A percentile compares a stretch with the other conserved stretches of the same genome.
Evolutionary conservation across 2,888 invertebrate species (phyloP).

Genomic region (Molorchus minor): DNA sequence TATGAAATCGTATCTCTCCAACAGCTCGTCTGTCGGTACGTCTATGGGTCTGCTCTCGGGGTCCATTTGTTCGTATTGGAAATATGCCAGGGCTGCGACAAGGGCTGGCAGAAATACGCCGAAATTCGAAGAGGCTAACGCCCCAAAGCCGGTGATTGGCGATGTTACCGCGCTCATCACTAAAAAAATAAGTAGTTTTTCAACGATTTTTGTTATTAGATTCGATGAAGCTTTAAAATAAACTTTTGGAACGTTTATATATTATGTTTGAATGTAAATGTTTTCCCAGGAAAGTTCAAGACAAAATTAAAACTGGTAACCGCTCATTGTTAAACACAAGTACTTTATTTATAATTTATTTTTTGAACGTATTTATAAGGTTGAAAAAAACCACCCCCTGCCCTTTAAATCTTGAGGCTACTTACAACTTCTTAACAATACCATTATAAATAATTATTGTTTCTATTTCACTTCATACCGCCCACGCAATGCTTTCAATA

Average conservation of each 20-base stretch:
- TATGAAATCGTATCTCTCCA: conserved; percentile 83
- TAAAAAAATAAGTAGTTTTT: conserved; percentile 39
- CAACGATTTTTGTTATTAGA: background rate
- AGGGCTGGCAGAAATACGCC: conserved; percentile 86
- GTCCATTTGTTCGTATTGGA: conserved; percentile 85
- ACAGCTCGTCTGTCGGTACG: conserved; percentile 70
- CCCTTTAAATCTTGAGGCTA: conserved; percentile 3
- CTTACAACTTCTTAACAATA: conserved; percentile 20
- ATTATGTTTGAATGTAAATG: too few species aligned
- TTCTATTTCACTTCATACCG: conserved; percentile 5
- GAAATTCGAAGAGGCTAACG: conserved; percentile 73
- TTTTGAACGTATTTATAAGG: too few species aligned
- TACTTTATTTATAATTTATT: too few species aligned
- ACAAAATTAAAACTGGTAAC: too few species aligned
- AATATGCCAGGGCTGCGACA: conserved; percentile 86
- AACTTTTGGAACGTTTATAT: too few species aligned
- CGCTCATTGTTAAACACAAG: too few species aligned
- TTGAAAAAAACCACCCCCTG: background rate
- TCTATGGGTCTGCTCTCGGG: conserved; percentile 83
- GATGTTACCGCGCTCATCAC: conserved; percentile 75
- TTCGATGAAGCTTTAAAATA: background rate
- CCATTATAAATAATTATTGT: conserved; percentile 19
- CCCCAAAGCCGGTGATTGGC: conserved; percentile 74
- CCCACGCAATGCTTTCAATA: background rate
- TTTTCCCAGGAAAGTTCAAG: too few species aligned